Evolutionary conservation across 2,888 invertebrate genomes (phyloP).

Genomic region (Himalopsyche anomala): DNA sequence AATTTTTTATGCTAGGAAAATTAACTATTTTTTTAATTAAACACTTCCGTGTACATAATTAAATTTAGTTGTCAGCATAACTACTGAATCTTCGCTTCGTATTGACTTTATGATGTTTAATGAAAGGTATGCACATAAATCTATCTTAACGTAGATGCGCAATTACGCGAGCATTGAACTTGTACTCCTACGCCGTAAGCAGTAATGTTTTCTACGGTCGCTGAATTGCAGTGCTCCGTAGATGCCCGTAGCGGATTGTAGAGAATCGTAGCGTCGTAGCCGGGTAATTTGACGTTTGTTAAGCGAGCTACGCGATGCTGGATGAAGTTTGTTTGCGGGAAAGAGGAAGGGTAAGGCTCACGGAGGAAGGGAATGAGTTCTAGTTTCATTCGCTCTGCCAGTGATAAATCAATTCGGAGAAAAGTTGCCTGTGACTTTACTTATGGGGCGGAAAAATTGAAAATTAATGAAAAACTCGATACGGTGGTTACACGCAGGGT

Average conservation of each 20-base stretch:
- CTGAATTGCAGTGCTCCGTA: constrained; percentile 16
- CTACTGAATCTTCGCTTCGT: no score
- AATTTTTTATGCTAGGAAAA: no score
- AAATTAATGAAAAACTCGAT: constrained; percentile 65
- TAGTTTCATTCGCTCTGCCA: constrained; percentile 23
- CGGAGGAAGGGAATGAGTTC: neutral
- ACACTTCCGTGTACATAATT: no score
- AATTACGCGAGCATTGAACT: constrained; percentile 7
- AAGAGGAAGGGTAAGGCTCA: neutral
- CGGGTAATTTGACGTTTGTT: constrained; percentile 26
- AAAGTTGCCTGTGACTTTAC: constrained; percentile 64
- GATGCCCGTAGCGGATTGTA: constrained; percentile 18
- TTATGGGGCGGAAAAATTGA: constrained; percentile 66
- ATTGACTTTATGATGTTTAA: no score
- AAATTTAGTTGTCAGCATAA: no score
- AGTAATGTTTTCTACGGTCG: constrained; percentile 24
- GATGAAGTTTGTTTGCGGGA: constrained; percentile 16
- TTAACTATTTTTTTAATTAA: no score
- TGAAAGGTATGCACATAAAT: neutral
- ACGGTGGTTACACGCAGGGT: constrained; percentile 4
- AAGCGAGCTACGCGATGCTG: constrained; percentile 21
- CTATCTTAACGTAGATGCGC: neutral
- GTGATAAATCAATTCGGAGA: constrained; percentile 63
- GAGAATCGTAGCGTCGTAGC: constrained; percentile 6
- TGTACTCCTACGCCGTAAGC: constrained; percentile 2